Evolutionary conservation across 2,888 invertebrate species (phyloP), one percentile per base, ranked within the genome.

Genomic region (Drosophila rubida): DNA sequence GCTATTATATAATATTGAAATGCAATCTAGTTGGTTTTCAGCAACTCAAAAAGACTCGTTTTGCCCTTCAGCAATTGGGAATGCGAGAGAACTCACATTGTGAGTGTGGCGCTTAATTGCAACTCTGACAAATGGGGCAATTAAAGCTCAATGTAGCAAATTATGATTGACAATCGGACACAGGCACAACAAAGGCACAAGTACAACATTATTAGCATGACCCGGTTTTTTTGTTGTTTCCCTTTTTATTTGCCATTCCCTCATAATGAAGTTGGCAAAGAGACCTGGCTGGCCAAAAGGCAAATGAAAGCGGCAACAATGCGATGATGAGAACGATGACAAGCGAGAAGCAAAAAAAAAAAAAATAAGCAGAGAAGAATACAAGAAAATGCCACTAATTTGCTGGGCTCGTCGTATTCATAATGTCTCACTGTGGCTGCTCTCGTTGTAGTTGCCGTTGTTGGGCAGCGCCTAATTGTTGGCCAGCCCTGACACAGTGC

Each of bases 401-500:
- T 81, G 75, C 68, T 69, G 42, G 65, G 62, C 54, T 83, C 54
- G 78, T 83, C 54, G 78, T 72, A 73, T 73, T 72, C 84, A 66
- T 65, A 64, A 55, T 69, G 71, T 35, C 30, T 9, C 42, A n/a
- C 19, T 41, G 22, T 42, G 42, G 39, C 35, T 35, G 59, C 32
- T 30, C 8, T 32, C 30, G 23, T 46, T 48, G 22, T 13, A 19
- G 39, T 35, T 51, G 44, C 32, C 50, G 45, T 41, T 73, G 55
- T 53, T 65, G 69, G 63, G 50, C 61, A 65, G 35, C 50, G 68
- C 75, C 77, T 84, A 87, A 84, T 84, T 84, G 88, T 82, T 80
- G 86, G 58, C 75, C 87, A 83, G 88, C 86, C 84, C 87, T 84
- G 84, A 88, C 84, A 84, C 75, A 84, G 83, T 86, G 76, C 71